Percentiles rank a stretch among this genome's conserved stretches.
These are phyloP conservation scores for Frieseomelitta varia DNA, from an alignment of 1,140 invertebrate species.

Conservation along the genomic window DNA sequence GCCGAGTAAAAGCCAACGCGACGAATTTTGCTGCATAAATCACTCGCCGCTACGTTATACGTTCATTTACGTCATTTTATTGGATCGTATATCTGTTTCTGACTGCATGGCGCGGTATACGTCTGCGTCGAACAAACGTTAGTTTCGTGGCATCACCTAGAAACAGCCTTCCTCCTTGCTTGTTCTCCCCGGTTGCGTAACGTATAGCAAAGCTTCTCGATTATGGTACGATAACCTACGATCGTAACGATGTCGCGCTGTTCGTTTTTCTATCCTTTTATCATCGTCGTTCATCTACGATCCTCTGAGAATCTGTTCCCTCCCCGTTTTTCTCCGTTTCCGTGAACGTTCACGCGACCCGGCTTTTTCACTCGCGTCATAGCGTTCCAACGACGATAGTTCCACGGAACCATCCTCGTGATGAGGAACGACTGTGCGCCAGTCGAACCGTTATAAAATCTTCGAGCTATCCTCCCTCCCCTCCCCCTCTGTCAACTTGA, in stretches of 20 bases:
- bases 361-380: background rate
- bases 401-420: background rate
- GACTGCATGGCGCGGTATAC: background rate
- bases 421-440: background rate
- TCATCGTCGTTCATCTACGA: slow-evolving; percentile 39
- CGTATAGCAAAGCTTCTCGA: slow-evolving; percentile 5
- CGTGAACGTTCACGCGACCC: slow-evolving; percentile 5
- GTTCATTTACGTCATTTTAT: slow-evolving; percentile 45
- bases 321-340: slow-evolving; percentile 17
- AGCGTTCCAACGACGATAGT: background rate
- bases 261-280: slow-evolving; percentile 23
- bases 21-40: slow-evolving; percentile 15
- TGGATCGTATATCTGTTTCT: slow-evolving; percentile 33
- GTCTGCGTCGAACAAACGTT: slow-evolving; percentile 1
- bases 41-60: slow-evolving; percentile 11
- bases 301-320: background rate
- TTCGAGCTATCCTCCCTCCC: background rate
- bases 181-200: background rate
- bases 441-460: slow-evolving; percentile 30
- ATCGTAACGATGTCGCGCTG: slow-evolving; percentile 26
- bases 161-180: background rate
- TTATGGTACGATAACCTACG: slow-evolving; percentile 1
- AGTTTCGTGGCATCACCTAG: background rate
- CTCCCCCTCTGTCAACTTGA: background rate
- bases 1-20: background rate